phyloP scores from a whole-genome alignment of 2,888 invertebrate species.

The Heteromurus nitidus region DNA sequence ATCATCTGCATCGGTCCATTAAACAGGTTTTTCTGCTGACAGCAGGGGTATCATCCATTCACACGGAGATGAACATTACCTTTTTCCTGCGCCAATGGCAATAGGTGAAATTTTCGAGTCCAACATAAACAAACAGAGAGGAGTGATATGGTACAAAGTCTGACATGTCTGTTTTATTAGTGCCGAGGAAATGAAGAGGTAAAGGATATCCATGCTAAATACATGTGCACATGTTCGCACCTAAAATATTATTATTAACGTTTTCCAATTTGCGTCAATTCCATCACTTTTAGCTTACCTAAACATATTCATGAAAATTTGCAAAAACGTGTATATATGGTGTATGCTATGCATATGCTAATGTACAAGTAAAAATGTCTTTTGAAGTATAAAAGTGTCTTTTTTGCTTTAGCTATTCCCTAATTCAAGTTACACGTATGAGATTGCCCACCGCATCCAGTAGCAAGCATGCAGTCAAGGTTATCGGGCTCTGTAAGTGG shows the following conservation, averaged over 20 bases:
- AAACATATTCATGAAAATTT: too few species aligned
- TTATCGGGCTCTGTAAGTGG: too few species aligned
- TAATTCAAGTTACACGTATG: too few species aligned
- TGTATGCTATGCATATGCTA: too few species aligned
- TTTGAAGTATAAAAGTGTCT: too few species aligned
- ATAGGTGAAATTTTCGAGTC: conserved; percentile 57
- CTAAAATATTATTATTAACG: conserved; percentile 7
- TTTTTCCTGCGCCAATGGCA: conserved; percentile 19
- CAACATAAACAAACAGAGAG: conserved; percentile 51
- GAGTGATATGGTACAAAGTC: not conserved
- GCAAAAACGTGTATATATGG: too few species aligned
- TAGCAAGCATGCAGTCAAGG: too few species aligned
- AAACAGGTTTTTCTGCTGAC: conserved; percentile 62
- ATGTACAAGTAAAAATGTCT: too few species aligned
- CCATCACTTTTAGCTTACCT: too few species aligned
- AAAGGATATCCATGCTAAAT: not conserved
- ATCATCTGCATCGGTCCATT: conserved; percentile 61
- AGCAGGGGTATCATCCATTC: conserved; percentile 26
- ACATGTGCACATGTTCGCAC: not conserved
- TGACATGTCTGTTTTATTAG: conserved; percentile 26
- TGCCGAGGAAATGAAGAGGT: not conserved
- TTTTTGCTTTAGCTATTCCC: too few species aligned
- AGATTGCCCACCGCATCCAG: too few species aligned
- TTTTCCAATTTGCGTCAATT: not conserved
- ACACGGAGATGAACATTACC: not conserved